Percentiles rank a stretch among this genome's conserved stretches.
phyloP scores from a whole-genome alignment of 2,888 invertebrate genomes.

The Leptinotarsa rubiginosa region DNA sequence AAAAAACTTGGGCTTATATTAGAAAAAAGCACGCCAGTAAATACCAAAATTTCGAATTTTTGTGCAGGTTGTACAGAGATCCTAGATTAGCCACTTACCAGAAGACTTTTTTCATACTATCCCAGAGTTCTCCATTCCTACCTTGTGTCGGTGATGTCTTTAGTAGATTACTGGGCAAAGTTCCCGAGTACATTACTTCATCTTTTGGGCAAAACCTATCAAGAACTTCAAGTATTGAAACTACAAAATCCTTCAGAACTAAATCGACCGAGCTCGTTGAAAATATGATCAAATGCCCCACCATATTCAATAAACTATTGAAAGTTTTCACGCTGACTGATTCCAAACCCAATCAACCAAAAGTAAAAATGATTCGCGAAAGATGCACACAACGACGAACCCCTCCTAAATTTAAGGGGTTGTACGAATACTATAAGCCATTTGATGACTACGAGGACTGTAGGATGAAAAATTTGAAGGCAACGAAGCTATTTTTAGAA shows the following conservation, averaged over 20 bases:
- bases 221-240: conserved; percentile 43
- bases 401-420: conserved; percentile 46
- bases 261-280: conserved; percentile 28
- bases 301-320: conserved; percentile 48
- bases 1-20: conserved; percentile 68
- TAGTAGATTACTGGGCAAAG: conserved; percentile 62
- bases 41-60: conserved; percentile 67
- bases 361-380: conserved; percentile 23
- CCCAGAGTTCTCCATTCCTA: conserved; percentile 64
- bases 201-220: conserved; percentile 38
- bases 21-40: conserved; percentile 68
- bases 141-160: conserved; percentile 68
- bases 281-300: conserved; percentile 34
- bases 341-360: conserved; percentile 20
- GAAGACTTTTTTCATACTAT: conserved; percentile 63
- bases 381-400: conserved; percentile 29
- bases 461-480: conserved; percentile 58
- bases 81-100: conserved; percentile 64
- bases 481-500: conserved; percentile 61
- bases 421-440: conserved; percentile 57
- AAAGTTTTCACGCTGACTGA: conserved; percentile 42
- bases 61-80: conserved; percentile 67
- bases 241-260: conserved; percentile 37
- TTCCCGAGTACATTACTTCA: conserved; percentile 56
- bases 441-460: conserved; percentile 58